A percentile compares a stretch with the other conserved stretches of the same genome.
These are phyloP conservation scores for Muscicapa striata DNA, from an alignment of 2,797 vertebrate species.

Conservation along the genomic window DNA sequence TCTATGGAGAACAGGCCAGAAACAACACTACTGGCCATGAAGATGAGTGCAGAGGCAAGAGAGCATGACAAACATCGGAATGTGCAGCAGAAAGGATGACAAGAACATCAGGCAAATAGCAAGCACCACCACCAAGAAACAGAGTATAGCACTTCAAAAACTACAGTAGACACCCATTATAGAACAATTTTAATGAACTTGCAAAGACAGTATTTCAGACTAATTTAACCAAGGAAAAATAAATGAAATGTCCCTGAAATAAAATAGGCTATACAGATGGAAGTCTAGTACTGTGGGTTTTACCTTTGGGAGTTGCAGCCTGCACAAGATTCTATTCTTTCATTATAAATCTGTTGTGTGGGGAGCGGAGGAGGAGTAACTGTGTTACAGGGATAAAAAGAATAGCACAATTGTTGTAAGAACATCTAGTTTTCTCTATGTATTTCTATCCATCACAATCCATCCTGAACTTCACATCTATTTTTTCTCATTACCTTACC, in stretches of 20 bases:
- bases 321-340: slow-evolving; percentile 80
- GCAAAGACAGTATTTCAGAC: slow-evolving; percentile 60
- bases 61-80: background rate
- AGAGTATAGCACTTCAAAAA: slow-evolving; percentile 1
- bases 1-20: background rate
- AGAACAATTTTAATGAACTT: slow-evolving; percentile 52
- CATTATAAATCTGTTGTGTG: slow-evolving; percentile 81
- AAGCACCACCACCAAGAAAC: background rate
- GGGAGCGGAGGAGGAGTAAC: slow-evolving; percentile 76
- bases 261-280: slow-evolving; percentile 77
- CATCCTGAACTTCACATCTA: slow-evolving; percentile 32
- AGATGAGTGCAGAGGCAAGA: background rate
- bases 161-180: background rate
- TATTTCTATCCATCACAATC: slow-evolving; percentile 59
- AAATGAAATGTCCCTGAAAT: slow-evolving; percentile 66
- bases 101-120: background rate
- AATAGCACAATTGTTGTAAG: slow-evolving; percentile 74
- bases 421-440: slow-evolving; percentile 72
- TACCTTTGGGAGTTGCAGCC: slow-evolving; percentile 78
- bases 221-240: slow-evolving; percentile 71
- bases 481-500: slow-evolving; percentile 15
- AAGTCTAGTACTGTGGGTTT: slow-evolving; percentile 79
- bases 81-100: background rate
- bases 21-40: background rate
- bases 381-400: slow-evolving; percentile 63